Conservation (phyloP, 2,113 vertebrate species). For the Catagonus wagneri region DNA sequence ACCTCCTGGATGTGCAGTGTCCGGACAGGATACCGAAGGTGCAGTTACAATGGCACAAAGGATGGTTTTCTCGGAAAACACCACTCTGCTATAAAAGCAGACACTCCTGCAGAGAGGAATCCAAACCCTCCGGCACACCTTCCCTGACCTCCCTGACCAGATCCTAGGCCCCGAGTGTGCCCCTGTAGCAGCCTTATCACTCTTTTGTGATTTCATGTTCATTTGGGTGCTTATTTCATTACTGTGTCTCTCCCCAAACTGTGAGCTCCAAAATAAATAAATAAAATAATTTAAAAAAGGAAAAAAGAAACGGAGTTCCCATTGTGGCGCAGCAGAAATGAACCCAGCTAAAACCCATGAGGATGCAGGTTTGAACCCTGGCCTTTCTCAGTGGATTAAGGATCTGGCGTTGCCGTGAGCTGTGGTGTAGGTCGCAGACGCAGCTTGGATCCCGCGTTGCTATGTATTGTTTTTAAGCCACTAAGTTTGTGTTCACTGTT, state of each 20-base stretch:
- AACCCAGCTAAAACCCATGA: too few species aligned
- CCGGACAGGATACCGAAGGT: neutral
- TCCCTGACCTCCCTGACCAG: neutral
- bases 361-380: too few species aligned
- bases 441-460: too few species aligned
- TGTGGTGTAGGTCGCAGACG: too few species aligned
- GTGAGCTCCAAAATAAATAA: neutral
- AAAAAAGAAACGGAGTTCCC: too few species aligned
- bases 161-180: neutral
- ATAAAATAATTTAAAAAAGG: too few species aligned
- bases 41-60: neutral
- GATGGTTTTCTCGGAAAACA: neutral
- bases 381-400: too few species aligned
- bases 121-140: neutral
- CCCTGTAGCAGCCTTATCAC: neutral
- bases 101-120: neutral
- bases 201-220: neutral
- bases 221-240: neutral
- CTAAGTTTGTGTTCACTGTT: neutral
- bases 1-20: neutral
- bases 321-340: too few species aligned
- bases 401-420: too few species aligned
- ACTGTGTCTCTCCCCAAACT: neutral
- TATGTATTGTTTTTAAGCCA: neutral
- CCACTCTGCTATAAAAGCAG: neutral